Base-by-base conservation (phyloP, 2,888 invertebrate species). In the Nysson spinosus region DNA sequence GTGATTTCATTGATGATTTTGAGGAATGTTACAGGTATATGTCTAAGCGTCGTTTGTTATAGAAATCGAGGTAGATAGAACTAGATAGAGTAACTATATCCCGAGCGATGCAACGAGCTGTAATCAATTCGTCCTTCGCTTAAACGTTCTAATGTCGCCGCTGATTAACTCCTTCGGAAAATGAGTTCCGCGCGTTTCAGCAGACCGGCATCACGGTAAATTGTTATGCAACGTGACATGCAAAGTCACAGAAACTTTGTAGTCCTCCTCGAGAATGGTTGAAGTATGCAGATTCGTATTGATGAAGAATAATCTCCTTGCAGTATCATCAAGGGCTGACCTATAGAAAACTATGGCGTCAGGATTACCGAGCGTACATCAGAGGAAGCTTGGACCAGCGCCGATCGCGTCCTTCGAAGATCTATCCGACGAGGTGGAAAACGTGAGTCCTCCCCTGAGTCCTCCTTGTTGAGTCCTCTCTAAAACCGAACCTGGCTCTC, bases 331-430 rank as follows among this genome's bases (percentile, higher is more conserved):
- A 72, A 58, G 65, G 60, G 68, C 56, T 76, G 66, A 75, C 49
- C 56, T 54, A 47, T 65, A 57, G 47, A 61, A 61, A 63, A 67
- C 47, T 52, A 87, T 88, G 83, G 85, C 81, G 70, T 85, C 84
- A 62, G 84, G 84, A 69, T 81, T 85, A 52, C 82, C 83, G 75
- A 85, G 81, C 68, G 82, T 74, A 52, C 84, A 84, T 79, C 94
- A 94, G 89, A 91, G 92, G 89, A 93, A 95, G 88, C 93, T 95
- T 90, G 96, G 96, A 86, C 95, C 96, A 86, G 96, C 96, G 84
- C 96, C 96, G 85, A 94, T 96, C 88, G 96, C 96, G 87, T 96
- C 96, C 83, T 95, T 96, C 89, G 96, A 96, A 90, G 95, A 95
- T 90, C 91, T 92, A 87, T 94, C 94, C 83, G 95, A 95, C 89